Evolutionary conservation across 2,888 invertebrate species (phyloP).

Genomic region (Protodeltote pygarga): DNA sequence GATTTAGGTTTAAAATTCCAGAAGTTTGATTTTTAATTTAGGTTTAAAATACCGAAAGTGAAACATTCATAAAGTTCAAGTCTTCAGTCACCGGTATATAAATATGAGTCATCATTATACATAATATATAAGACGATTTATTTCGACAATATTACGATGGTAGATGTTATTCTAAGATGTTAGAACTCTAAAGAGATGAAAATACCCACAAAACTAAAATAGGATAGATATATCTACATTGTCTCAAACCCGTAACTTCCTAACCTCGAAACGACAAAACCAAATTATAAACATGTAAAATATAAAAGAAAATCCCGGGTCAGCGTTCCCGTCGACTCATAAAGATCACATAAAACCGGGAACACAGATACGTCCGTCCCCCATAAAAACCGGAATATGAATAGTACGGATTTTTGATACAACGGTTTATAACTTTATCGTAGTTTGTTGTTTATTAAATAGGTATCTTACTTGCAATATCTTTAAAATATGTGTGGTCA

Average conservation of each 20-base stretch:
- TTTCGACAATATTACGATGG: no score
- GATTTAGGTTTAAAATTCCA: no score
- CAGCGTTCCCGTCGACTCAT: constrained; percentile 65
- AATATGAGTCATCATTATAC: no score
- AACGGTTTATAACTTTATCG: constrained; percentile 71
- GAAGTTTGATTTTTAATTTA: no score
- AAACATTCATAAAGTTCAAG: no score
- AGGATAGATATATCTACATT: background rate
- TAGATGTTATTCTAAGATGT: no score
- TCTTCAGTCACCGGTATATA: no score
- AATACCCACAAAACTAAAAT: no score
- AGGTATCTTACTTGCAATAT: constrained; percentile 42
- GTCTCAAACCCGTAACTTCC: constrained; percentile 11
- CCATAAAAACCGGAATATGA: constrained; percentile 79
- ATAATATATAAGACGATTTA: no score
- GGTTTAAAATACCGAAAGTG: no score
- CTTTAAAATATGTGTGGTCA: constrained; percentile 28
- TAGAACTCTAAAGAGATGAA: no score
- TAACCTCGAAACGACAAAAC: constrained; percentile 49
- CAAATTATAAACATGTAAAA: constrained; percentile 67
- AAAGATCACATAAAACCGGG: constrained; percentile 78
- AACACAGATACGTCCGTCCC: constrained; percentile 75
- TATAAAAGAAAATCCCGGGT: constrained; percentile 57
- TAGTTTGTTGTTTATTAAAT: constrained; percentile 72
- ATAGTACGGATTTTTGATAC: constrained; percentile 77